Base-by-base conservation (phyloP, 1,140 invertebrate species). In the Lepeophtheirus salmonis region DNA sequence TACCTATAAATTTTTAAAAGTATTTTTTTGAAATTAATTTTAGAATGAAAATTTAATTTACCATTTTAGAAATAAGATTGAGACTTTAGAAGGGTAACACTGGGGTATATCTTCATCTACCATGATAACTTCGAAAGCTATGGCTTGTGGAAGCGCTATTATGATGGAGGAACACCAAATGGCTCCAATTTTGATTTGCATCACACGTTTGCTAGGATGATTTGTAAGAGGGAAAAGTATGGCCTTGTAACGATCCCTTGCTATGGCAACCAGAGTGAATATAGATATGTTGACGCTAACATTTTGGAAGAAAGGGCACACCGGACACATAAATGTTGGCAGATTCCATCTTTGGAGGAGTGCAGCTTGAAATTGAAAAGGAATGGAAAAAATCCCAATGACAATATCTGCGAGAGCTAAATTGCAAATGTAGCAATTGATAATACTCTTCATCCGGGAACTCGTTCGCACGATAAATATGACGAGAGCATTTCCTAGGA, bases 311-410 rank as follows among this genome's bases (percentile, higher is more conserved):
- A 86, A 86, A 0, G 84, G 84, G 64, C 83, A 85, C 66, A 86
- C 80, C 0, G 80, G 74, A 67, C 85, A 88, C 81, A 87, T 83
- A 68, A 87, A 84, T 64, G 80, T 69, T 0, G 84, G 83, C n/a
- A 87, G 71, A 62, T 84, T 78, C 85, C 85, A 88, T 63, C 80
- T 69, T 68, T 86, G 84, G 1, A 86, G 72, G 14, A 86, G 67
- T 1, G 84, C 84, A 1, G 84, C 83, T 75, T 86, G 84, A 68
- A 87, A 88, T 79, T 66, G 83, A 73, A 89, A 88, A 52, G 83
- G 83, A 70, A 84, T 82, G 50, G 80, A 78, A 66, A 85, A 84
- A 30, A 84, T 70, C 61, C 80, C 83, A 68, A 86, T 84, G 58
- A 84, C 79, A 62, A 85, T 82, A 67, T 86, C 83, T 13, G 82